Evolutionary conservation across 2,888 invertebrate genomes (phyloP).

Genomic region (Labia minor): DNA sequence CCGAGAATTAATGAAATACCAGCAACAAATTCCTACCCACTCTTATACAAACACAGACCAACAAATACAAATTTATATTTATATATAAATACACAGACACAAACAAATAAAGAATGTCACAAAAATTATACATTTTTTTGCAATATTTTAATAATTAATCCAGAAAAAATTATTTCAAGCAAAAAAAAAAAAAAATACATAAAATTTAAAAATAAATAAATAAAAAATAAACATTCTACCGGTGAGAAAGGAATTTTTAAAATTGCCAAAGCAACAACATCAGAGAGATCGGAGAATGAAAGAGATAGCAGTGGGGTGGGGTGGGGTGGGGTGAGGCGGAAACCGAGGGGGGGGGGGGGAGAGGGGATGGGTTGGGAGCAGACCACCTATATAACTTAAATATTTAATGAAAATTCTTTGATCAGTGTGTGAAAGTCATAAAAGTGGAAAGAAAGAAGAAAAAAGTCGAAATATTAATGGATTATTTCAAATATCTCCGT

Average conservation of each 20-base stretch:
- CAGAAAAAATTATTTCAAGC: neutral
- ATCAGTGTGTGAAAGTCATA: conserved; percentile 13
- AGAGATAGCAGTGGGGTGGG: neutral
- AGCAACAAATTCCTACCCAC: neutral
- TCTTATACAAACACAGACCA: too few species aligned
- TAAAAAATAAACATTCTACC: neutral
- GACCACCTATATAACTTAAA: neutral
- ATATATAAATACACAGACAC: neutral
- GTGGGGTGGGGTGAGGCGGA: too few species aligned
- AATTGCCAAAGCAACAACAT: too few species aligned
- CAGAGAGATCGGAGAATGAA: too few species aligned
- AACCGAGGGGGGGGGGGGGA: neutral
- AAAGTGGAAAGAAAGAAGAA: neutral
- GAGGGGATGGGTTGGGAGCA: neutral
- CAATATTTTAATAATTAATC: conserved; percentile 13
- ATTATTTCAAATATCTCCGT: conserved; percentile 8
- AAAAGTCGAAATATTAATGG: conserved; percentile 4
- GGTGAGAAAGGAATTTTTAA: conserved; percentile 3
- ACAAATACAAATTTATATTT: neutral
- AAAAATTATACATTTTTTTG: conserved; percentile 13
- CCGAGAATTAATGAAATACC: neutral
- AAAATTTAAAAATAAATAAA: too few species aligned
- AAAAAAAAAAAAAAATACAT: too few species aligned
- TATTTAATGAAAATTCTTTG: conserved; percentile 5
- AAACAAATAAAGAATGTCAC: neutral